These are phyloP conservation scores for Cephalopterus ornatus DNA, from an alignment of 2,113 vertebrate species.

Conservation along the genomic window DNA sequence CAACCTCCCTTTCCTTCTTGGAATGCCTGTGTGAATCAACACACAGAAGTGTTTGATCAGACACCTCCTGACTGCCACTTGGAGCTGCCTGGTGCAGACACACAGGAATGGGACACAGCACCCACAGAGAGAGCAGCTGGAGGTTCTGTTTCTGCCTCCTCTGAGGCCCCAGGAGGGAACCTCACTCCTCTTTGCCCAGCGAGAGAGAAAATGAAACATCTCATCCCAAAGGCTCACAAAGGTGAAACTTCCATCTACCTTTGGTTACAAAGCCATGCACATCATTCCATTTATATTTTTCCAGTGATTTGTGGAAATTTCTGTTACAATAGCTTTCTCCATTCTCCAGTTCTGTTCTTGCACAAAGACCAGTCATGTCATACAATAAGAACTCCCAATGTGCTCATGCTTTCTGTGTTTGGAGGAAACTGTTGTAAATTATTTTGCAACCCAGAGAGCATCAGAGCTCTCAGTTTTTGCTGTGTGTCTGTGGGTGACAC, in stretches of 20 bases:
- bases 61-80: no score
- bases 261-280: rapidly evolving
- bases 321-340: not conserved
- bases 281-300: not conserved
- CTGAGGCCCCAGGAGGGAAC: not conserved
- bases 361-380: not conserved
- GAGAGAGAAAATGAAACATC: not conserved
- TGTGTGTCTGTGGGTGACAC: not conserved
- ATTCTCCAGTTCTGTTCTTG: not conserved
- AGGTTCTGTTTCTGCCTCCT: not conserved
- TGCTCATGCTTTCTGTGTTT: not conserved
- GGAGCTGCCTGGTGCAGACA: not conserved
- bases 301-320: not conserved
- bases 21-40: not conserved
- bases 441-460: not conserved
- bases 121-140: not conserved
- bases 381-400: rapidly evolving
- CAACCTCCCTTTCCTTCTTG: not conserved
- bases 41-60: not conserved
- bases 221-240: not conserved
- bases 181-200: not conserved
- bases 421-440: not conserved
- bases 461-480: not conserved
- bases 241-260: not conserved
- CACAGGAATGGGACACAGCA: not conserved